Base-by-base conservation (phyloP, 2,888 invertebrate genomes). In the Smittia sp. region DNA sequence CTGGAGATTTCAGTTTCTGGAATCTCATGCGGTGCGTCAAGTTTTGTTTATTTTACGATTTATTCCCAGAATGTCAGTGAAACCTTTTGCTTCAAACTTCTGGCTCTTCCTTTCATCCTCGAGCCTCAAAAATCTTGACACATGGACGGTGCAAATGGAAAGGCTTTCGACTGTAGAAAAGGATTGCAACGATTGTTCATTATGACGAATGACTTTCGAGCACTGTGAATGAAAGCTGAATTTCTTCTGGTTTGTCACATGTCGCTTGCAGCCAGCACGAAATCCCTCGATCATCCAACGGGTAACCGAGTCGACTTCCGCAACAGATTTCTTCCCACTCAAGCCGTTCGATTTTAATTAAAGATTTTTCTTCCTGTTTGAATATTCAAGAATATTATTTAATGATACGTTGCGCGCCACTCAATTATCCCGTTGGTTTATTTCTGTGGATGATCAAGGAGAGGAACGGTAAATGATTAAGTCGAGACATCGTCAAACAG, bases 321-420 rank as follows among this genome's bases (percentile, higher is more conserved):
- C 63, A 63, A 63, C 63, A 63, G 63, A 63, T 63, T 63, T 63
- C 25, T 9, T n/a, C 13, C 25, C 25, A 63, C 25, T 63, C 58
- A 46, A 46, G 18, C 20, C 22, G 20, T 63, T 25, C 63, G 13
- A 3, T 27, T 1, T 63, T 27, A 63, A 27, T 63, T 63, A n/a
- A 25, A 20, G 9, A 58, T 18, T 58, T 7, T 58, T 22, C 58
- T 18, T 58, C 58, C 58, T 58, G 58, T 58, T 58, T 58, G 58
- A 58, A 58, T 58, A 58, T 58, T 18, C 58, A 58, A 7, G 58
- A 58, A 58, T 58, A 58, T 58, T 3, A 58, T 22, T 58, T 58
- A 58, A 58, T 58, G 18, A 58, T 58, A 58, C 22, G 4, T 22
- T 58, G 7, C 22, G 7, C 4, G 3, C 7, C n/a, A 7, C 58